Percentiles rank a stretch among this genome's conserved stretches.
Evolutionary conservation across 2,113 vertebrate genomes (phyloP).

Genomic region (Ciconia maguari): DNA sequence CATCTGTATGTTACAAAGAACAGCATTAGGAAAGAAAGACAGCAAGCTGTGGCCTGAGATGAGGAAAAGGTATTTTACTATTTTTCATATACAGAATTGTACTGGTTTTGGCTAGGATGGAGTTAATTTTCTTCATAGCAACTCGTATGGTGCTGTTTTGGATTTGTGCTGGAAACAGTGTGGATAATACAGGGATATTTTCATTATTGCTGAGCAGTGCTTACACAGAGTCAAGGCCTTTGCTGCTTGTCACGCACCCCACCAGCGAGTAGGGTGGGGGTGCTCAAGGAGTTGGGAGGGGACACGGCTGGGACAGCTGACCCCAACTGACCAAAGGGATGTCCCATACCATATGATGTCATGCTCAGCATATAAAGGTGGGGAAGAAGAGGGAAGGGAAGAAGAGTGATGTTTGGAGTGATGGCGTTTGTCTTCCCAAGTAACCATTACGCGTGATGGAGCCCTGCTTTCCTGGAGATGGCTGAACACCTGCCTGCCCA

Average conservation of each 20-base stretch:
- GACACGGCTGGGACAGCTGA: neutral
- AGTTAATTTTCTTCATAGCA: neutral
- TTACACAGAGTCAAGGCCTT: neutral
- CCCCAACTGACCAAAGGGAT: neutral
- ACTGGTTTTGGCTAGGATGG: neutral
- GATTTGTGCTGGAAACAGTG: neutral
- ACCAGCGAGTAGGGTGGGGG: neutral
- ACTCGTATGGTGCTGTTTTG: fast-evolving
- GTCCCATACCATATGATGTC: neutral
- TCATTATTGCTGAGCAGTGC: fast-evolving
- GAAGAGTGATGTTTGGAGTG: neutral
- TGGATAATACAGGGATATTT: neutral
- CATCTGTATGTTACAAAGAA: neutral
- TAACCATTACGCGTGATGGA: fast-evolving
- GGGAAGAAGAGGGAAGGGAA: neutral
- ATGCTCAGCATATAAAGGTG: neutral
- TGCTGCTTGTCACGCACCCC: neutral
- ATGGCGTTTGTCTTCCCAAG: neutral
- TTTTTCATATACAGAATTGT: neutral
- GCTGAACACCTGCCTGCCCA: neutral
- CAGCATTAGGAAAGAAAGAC: neutral
- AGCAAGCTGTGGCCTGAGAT: neutral
- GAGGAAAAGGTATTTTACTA: neutral
- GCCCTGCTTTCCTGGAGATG: neutral
- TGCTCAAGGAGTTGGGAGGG: neutral